Base-by-base conservation (phyloP, 2,888 invertebrate species). In the Lasius fuliginosus region DNA sequence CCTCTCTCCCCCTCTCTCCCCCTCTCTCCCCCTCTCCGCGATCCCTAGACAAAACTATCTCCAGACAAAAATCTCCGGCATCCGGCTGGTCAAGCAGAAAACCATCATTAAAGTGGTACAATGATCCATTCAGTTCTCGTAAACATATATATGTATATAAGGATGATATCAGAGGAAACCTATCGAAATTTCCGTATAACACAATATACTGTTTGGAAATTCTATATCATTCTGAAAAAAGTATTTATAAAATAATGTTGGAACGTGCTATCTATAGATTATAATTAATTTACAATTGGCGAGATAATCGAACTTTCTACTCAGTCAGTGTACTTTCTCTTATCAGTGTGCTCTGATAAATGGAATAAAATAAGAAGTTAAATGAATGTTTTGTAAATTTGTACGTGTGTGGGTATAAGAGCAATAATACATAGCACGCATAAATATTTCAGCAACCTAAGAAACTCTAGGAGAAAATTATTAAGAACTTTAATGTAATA, bases 31-130 rank as follows among this genome's bases (percentile, higher is more conserved):
- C 49, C 36, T 62, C 36, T 23, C 49, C 30, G 2, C n/a, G 12
- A n/a, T 46, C 42, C 62, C 62, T 46, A 65, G 36, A 36, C 6
- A 36, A 36, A 58, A 67, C 40, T 76, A 27, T 87, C 8, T 53
- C n/a, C 1, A n/a, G 79, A 69, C 60, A 84, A 85, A 89, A 88
- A 85, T 86, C 69, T 76, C 83, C 74, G 83, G 85, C 86, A 88
- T 89, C 83, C 88, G 83, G 77, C 76, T 85, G 64, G 18, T 33
- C 74, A 27, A 30, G 33, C 40, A 36, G 46, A 60, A 40, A 69
- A 73, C 60, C 8, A 8, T 53, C 60, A 36, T 62, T 69, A 60
- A 23, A 56, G 30, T 40, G 23, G 40, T n/a, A 23, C 56, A 12
- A 40, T 40, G 12, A n/a, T 36, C 30, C 12, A 40, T 33, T 65